Percentiles rank a stretch among this genome's conserved stretches.
phyloP scores from a whole-genome alignment of 2,888 invertebrate species.

The Prosopocoilus inquinatus region DNA sequence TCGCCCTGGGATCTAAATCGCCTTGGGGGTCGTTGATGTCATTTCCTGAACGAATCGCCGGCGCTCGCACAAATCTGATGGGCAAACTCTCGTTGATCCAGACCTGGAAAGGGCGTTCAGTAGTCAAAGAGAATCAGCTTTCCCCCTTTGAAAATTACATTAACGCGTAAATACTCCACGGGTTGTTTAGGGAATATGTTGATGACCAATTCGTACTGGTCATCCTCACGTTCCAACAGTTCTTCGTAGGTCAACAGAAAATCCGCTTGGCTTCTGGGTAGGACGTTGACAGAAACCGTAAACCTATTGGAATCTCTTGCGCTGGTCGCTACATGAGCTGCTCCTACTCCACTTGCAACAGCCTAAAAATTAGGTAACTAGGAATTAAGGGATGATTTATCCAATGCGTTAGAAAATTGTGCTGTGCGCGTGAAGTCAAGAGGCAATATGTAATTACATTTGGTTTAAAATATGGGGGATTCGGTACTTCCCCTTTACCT shows the following conservation, averaged over 20 bases:
- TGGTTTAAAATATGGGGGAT: too few relatives aligned
- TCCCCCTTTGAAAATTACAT: conserved; percentile 36
- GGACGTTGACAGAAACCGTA: conserved; percentile 66
- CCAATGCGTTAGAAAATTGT: too few relatives aligned
- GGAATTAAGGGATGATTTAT: too few relatives aligned
- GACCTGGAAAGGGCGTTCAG: conserved; percentile 44
- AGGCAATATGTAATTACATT: too few relatives aligned
- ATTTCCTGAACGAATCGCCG: conserved; percentile 63
- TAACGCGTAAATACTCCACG: conserved; percentile 63
- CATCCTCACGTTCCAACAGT: conserved; percentile 61
- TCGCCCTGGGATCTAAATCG: conserved; percentile 46
- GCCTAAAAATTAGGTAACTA: conserved; percentile 46
- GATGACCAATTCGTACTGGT: conserved; percentile 66
- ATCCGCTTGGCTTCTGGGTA: conserved; percentile 58
- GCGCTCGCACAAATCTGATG: conserved; percentile 60
- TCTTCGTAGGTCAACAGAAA: conserved; percentile 77
- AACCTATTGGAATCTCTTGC: conserved; percentile 71
- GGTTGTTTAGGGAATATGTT: conserved; percentile 67
- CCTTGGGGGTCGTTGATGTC: conserved; percentile 59
- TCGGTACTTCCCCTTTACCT: conserved; percentile 32
- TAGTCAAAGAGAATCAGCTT: too few relatives aligned
- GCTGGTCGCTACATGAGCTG: conserved; percentile 62
- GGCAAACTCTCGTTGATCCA: conserved; percentile 63
- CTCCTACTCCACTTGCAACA: conserved; percentile 58
- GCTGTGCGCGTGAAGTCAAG: too few relatives aligned